phyloP scores from a whole-genome alignment of 2,113 vertebrate genomes.

The Anhinga anhinga region DNA sequence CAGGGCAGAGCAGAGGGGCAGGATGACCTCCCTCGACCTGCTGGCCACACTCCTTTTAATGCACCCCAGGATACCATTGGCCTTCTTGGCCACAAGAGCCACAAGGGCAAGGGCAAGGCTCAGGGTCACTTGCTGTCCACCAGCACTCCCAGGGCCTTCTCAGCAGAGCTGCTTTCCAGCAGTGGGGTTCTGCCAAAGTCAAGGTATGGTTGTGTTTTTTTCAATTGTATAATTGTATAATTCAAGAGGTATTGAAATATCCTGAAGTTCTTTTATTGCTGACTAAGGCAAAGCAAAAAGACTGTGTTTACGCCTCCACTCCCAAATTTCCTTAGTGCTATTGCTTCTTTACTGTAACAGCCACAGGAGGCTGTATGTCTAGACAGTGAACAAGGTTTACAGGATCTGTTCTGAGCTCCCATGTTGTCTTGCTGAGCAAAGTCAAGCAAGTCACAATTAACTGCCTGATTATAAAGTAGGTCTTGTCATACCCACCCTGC shows the following conservation, averaged over 20 bases:
- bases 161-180: too few relatives aligned
- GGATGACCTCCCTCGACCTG: too few relatives aligned
- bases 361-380: accelerated
- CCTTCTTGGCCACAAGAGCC: too few relatives aligned
- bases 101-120: too few relatives aligned
- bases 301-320: neutral
- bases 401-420: neutral
- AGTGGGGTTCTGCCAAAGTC: neutral
- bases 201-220: neutral
- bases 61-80: too few relatives aligned
- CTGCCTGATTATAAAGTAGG: neutral
- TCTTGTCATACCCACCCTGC: neutral
- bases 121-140: too few relatives aligned
- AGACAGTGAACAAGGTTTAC: neutral
- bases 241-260: neutral
- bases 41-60: too few relatives aligned
- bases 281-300: neutral
- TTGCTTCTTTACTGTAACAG: neutral
- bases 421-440: neutral
- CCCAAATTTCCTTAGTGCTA: neutral
- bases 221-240: too few relatives aligned
- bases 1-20: too few relatives aligned
- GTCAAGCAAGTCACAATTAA: neutral
- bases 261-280: neutral
- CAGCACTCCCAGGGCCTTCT: too few relatives aligned